phyloP scores from a whole-genome alignment of 2,888 invertebrate genomes.

The Xylota segnis region DNA sequence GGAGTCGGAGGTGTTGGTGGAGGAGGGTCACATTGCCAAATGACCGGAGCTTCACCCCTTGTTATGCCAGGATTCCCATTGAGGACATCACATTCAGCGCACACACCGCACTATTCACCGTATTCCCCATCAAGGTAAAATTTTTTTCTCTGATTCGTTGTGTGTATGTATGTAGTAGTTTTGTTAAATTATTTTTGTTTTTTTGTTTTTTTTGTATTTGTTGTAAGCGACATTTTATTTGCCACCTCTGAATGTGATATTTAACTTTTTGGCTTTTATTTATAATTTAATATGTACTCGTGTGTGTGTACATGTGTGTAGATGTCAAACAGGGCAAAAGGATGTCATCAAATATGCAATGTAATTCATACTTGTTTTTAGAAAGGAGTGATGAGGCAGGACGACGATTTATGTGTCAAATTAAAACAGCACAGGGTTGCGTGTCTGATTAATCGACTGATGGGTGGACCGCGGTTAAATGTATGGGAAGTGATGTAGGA shows the following conservation, averaged over 20 bases:
- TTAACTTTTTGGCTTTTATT: slow-evolving; percentile 45
- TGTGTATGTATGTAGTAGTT: slow-evolving; percentile 18
- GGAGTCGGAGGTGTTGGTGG: slow-evolving; percentile 81
- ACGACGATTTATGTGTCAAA: slow-evolving; percentile 49
- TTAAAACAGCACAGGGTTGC: slow-evolving; percentile 43
- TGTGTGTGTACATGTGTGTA: neutral
- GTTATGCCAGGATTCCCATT: slow-evolving; percentile 96
- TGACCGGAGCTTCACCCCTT: slow-evolving; percentile 89
- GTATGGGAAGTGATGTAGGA: neutral
- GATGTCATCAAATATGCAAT: slow-evolving; percentile 28
- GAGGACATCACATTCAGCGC: slow-evolving; percentile 87
- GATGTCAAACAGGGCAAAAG: neutral
- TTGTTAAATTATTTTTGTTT: slow-evolving; percentile 53
- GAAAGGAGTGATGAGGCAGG: slow-evolving; percentile 14
- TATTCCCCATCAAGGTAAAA: slow-evolving; percentile 93
- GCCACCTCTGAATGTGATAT: slow-evolving; percentile 55
- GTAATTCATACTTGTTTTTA: neutral
- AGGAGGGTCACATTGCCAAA: slow-evolving; percentile 88
- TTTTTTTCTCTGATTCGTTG: neutral
- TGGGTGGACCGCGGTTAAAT: slow-evolving; percentile 8
- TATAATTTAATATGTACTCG: slow-evolving; percentile 24
- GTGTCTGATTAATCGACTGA: slow-evolving; percentile 39
- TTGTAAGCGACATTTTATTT: slow-evolving; percentile 56
- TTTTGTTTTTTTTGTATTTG: neutral
- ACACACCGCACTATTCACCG: slow-evolving; percentile 93